Conservation (phyloP, 1,140 invertebrate genomes). For the Drosophila sturtevanti region DNA sequence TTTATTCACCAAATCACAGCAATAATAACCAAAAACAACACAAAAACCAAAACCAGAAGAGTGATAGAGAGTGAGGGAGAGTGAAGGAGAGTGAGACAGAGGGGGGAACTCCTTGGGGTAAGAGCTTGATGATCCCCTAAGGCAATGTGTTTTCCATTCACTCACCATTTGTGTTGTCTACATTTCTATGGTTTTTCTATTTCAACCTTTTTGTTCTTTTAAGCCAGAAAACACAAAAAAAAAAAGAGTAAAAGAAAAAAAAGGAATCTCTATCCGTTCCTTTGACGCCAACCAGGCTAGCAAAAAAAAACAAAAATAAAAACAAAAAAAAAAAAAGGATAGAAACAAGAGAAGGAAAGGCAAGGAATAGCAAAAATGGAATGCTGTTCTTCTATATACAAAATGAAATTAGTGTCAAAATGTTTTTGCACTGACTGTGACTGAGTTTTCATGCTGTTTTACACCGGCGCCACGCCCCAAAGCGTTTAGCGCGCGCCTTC, state of each 20-base stretch:
- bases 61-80: background rate
- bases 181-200: slow-evolving; percentile 78
- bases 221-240: slow-evolving; percentile 41
- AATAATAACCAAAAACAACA: slow-evolving; percentile 37
- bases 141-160: slow-evolving; percentile 75
- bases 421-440: slow-evolving; percentile 77
- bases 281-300: slow-evolving; percentile 67
- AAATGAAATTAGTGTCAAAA: slow-evolving; percentile 81
- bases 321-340: slow-evolving; percentile 19
- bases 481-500: slow-evolving; percentile 76
- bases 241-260: slow-evolving; percentile 6
- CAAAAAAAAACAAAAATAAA: slow-evolving; percentile 31
- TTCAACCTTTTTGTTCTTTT: slow-evolving; percentile 68
- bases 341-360: slow-evolving; percentile 12
- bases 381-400: slow-evolving; percentile 74
- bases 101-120: slow-evolving; percentile 17
- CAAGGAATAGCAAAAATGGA: slow-evolving; percentile 44
- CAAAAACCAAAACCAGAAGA: slow-evolving; percentile 49
- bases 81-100: too few relatives aligned
- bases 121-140: slow-evolving; percentile 23
- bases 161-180: slow-evolving; percentile 59
- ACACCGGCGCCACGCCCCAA: slow-evolving; percentile 74
- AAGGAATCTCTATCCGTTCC: slow-evolving; percentile 32
- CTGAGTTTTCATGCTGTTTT: slow-evolving; percentile 80
- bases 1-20: slow-evolving; percentile 67